A percentile compares a stretch with the other conserved stretches of the same genome.
These are phyloP conservation scores for Lampris megalopsis DNA, from an alignment of 2,113 vertebrate genomes.

Conservation along the genomic window DNA sequence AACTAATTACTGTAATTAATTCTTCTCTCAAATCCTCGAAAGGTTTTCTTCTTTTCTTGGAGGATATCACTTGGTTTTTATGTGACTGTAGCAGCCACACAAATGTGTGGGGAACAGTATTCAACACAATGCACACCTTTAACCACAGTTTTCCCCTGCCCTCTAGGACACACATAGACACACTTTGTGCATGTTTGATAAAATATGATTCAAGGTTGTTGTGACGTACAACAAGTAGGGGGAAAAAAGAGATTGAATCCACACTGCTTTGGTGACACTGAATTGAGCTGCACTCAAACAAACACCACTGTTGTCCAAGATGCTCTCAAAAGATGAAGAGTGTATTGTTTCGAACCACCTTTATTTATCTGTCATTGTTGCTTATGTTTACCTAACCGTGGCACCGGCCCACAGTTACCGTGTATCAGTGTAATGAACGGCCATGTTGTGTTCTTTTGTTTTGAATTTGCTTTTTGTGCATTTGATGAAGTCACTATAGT, in stretches of 20 bases:
- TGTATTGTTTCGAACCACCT: slow-evolving; percentile 26
- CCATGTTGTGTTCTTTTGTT: slow-evolving; percentile 18
- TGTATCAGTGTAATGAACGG: not conserved
- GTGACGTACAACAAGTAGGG: not conserved
- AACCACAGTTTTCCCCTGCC: not conserved
- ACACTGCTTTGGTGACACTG: slow-evolving; percentile 25
- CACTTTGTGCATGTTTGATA: slow-evolving; percentile 31
- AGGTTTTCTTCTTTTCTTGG: rapidly evolving
- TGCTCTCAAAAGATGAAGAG: slow-evolving; percentile 18
- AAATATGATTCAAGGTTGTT: slow-evolving; percentile 31
- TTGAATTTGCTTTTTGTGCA: slow-evolving; percentile 33
- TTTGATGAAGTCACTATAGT: slow-evolving; percentile 17
- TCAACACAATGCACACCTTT: not conserved
- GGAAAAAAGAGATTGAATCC: not conserved
- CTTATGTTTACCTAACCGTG: slow-evolving; percentile 25
- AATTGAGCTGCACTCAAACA: slow-evolving; percentile 23
- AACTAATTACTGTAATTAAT: not conserved
- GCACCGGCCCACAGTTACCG: slow-evolving; percentile 9
- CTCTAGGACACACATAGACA: slow-evolving; percentile 27
- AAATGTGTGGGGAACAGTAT: not conserved
- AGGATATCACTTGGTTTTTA: not conserved
- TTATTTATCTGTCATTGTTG: not conserved
- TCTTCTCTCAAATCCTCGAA: slow-evolving; percentile 3
- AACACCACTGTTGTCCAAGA: slow-evolving; percentile 28
- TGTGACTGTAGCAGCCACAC: slow-evolving; percentile 7